phyloP scores from a whole-genome alignment of 1,140 invertebrate genomes.

The Rhyzopertha dominica region DNA sequence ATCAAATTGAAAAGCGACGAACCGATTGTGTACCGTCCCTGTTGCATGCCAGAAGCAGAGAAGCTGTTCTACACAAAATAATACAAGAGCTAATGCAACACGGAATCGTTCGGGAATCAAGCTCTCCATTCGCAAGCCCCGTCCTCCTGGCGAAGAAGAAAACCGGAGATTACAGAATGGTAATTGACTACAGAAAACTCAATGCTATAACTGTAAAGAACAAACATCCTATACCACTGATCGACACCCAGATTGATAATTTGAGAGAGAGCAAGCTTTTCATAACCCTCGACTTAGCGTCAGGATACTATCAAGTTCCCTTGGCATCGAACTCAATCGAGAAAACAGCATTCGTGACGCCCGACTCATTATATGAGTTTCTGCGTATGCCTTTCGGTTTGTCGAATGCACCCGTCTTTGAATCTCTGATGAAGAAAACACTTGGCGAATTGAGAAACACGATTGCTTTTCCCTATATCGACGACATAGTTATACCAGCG shows the following conservation, averaged over 20 bases:
- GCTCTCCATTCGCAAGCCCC: conserved; percentile 26
- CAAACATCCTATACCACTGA: conserved; percentile 41
- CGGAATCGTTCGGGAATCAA: conserved; percentile 22
- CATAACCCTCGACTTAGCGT: conserved; percentile 19
- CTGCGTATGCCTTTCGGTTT: conserved; percentile 35
- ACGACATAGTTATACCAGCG: conserved; percentile 37
- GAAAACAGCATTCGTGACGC: conserved; percentile 35
- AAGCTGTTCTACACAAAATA: too few species aligned
- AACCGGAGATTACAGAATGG: conserved; percentile 25
- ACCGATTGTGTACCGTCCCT: too few species aligned
- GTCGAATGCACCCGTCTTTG: conserved; percentile 33
- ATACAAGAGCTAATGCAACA: conserved; percentile 10
- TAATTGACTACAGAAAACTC: conserved; percentile 39
- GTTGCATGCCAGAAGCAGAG: too few species aligned
- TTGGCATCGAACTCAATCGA: conserved; percentile 22
- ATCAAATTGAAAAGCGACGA: too few species aligned
- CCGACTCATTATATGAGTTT: conserved; percentile 32
- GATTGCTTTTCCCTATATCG: conserved; percentile 32
- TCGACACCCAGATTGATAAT: conserved; percentile 43
- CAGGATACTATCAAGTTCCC: conserved; percentile 28
- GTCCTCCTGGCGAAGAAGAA: conserved; percentile 33
- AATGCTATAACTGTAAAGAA: conserved; percentile 16
- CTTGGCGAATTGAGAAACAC: conserved; percentile 16
- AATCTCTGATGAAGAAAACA: conserved; percentile 16
- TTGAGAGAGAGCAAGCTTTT: conserved; percentile 24